Conservation (phyloP, 2,797 vertebrate species). For the Paramormyrops hopkinsi region DNA sequence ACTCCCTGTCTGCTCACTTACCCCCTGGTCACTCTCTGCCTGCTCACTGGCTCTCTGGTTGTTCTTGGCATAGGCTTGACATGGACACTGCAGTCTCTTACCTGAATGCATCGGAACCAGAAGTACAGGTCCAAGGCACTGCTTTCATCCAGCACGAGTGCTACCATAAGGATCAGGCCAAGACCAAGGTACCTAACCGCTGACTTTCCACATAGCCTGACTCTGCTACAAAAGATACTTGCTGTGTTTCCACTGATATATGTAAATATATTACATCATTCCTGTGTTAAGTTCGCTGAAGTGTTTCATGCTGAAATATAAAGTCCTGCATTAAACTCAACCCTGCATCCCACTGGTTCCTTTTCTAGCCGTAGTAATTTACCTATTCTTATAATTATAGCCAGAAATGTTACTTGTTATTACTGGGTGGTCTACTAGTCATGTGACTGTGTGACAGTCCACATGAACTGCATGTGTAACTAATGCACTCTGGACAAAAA, state of each 20-base stretch:
- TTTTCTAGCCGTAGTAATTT: neutral
- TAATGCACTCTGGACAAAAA: neutral
- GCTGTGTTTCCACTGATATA: neutral
- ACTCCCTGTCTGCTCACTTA: neutral
- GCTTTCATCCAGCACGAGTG: slow-evolving; percentile 92
- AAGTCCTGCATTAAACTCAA: neutral
- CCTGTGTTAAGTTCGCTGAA: neutral
- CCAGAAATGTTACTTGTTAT: neutral
- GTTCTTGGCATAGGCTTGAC: slow-evolving; percentile 65
- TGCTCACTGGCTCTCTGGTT: neutral
- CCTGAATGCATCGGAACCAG: slow-evolving; percentile 65
- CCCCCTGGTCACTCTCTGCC: neutral
- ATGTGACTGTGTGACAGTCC: neutral
- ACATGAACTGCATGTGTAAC: neutral
- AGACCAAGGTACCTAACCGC: slow-evolving; percentile 48
- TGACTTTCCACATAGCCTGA: neutral
- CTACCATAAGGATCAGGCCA: slow-evolving; percentile 69
- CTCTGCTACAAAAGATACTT: neutral
- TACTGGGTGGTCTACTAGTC: neutral
- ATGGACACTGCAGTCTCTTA: slow-evolving; percentile 70
- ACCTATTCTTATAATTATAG: neutral
- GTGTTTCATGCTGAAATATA: neutral
- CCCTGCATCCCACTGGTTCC: neutral
- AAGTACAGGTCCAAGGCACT: slow-evolving; percentile 75
- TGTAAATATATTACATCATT: neutral